A percentile compares a stretch with the other conserved stretches of the same genome.
Evolutionary conservation across 2,888 invertebrate genomes (phyloP).

Genomic region (Hypomecis atomaria): DNA sequence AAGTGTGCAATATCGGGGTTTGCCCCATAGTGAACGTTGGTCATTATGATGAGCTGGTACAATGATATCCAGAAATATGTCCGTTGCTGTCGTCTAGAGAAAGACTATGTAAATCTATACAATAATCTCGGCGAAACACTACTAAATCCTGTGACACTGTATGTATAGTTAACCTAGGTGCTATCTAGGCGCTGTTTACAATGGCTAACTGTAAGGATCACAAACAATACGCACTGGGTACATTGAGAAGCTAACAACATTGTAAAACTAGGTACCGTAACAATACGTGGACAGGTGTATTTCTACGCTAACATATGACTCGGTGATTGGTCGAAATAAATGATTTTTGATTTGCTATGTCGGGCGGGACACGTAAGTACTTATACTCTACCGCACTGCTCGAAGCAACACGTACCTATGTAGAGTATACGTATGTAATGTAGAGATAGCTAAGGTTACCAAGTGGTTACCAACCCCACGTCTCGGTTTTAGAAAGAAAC

Average conservation of each 20-base stretch:
- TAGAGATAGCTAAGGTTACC: background rate
- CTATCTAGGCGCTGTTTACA: slow-evolving; percentile 28
- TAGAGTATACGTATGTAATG: background rate
- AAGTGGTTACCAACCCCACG: background rate
- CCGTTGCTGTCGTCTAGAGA: too few species aligned
- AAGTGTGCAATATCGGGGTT: too few species aligned
- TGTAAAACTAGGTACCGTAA: slow-evolving; percentile 40
- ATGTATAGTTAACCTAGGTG: background rate
- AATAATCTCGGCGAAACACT: too few species aligned
- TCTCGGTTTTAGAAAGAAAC: background rate
- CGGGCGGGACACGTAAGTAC: slow-evolving; percentile 51
- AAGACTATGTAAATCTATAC: too few species aligned
- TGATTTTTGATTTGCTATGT: slow-evolving; percentile 44
- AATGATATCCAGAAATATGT: too few species aligned
- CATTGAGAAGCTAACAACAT: slow-evolving; percentile 30
- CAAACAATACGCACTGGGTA: slow-evolving; percentile 28
- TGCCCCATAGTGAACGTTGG: too few species aligned
- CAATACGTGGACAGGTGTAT: slow-evolving; percentile 17
- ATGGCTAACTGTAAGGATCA: slow-evolving; percentile 34
- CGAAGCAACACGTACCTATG: background rate
- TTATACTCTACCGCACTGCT: slow-evolving; percentile 16
- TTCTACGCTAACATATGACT: too few species aligned
- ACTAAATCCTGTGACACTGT: too few species aligned
- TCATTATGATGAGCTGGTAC: too few species aligned
- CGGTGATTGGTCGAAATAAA: too few species aligned